phyloP scores from a whole-genome alignment of 2,113 vertebrate genomes.

The Condylura cristata region DNA sequence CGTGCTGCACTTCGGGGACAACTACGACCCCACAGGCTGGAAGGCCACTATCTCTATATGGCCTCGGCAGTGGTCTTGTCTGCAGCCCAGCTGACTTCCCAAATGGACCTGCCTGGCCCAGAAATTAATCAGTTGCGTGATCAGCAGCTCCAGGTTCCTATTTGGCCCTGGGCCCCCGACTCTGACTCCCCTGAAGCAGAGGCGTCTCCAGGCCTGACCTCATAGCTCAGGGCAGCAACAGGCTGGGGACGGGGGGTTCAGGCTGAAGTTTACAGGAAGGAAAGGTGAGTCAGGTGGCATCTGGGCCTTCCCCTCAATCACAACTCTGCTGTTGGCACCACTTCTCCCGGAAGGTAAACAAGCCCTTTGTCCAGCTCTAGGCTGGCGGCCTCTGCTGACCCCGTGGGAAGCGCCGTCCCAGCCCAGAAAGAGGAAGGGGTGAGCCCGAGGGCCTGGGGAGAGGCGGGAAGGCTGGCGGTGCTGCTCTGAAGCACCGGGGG shows the following conservation, averaged over 20 bases:
- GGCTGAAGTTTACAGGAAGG: background rate
- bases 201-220: background rate
- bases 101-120: background rate
- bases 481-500: background rate
- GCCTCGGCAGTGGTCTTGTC: background rate
- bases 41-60: background rate
- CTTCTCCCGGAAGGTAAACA: background rate
- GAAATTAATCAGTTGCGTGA: background rate
- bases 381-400: background rate
- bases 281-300: background rate
- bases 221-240: background rate
- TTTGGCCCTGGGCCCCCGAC: background rate
- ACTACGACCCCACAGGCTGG: rapidly evolving
- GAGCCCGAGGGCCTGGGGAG: background rate
- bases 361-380: background rate
- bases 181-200: background rate
- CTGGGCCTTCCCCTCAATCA: background rate
- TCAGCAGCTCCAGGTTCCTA: background rate
- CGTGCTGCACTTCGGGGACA: background rate
- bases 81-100: background rate
- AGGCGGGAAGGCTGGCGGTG: background rate
- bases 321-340: no score
- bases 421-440: background rate
- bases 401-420: background rate
- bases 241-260: rapidly evolving